Conservation (phyloP, 2,888 invertebrate genomes). For the Drosophila prostipennis region DNA sequence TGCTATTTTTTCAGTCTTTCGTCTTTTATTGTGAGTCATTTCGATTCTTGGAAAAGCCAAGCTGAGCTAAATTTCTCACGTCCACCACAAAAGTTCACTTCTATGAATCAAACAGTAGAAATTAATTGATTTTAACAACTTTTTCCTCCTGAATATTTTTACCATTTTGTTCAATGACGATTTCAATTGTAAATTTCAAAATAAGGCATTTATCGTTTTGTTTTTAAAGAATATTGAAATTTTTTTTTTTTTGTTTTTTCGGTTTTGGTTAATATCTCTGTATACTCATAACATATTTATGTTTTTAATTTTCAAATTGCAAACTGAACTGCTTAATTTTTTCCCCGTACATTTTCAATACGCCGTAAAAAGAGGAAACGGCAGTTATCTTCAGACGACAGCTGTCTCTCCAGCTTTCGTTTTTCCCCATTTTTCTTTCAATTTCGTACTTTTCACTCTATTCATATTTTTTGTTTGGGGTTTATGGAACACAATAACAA, state of each 20-base stretch:
- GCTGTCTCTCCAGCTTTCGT: constrained; percentile 26
- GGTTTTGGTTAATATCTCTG: too few relatives aligned
- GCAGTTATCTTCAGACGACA: constrained; percentile 53
- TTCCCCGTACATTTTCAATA: not conserved
- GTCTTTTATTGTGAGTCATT: not conserved
- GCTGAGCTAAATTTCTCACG: not conserved
- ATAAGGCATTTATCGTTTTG: too few relatives aligned
- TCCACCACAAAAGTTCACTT: not conserved
- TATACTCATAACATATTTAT: not conserved
- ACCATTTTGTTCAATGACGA: rapidly evolving
- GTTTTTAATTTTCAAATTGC: not conserved
- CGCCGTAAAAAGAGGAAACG: constrained; percentile 6
- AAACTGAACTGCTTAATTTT: not conserved
- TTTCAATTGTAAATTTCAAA: not conserved
- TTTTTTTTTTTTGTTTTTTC: too few relatives aligned
- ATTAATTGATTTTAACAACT: too few relatives aligned
- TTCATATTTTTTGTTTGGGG: constrained; percentile 28
- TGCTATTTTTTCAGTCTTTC: not conserved
- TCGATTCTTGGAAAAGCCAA: not conserved
- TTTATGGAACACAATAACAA: constrained; percentile 76
- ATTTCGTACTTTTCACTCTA: constrained; percentile 26
- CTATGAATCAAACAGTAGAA: too few relatives aligned
- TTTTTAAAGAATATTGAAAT: not conserved
- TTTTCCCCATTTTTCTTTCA: constrained; percentile 27
- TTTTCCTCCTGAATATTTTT: not conserved